These are phyloP conservation scores for Eupristina koningsbergeri DNA, from an alignment of 1,140 invertebrate species.

Conservation along the genomic window DNA sequence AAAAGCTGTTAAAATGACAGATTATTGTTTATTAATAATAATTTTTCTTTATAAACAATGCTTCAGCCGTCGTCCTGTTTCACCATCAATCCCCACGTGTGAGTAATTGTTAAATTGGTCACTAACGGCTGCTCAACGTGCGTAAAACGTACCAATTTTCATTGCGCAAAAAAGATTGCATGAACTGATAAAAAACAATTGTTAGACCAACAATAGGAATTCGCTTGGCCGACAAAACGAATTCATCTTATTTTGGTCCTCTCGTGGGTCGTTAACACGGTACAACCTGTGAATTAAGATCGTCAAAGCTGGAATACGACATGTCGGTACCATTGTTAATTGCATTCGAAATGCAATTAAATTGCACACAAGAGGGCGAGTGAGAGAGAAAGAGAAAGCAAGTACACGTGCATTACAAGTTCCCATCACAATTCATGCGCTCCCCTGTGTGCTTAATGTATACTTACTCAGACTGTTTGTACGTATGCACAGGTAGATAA, in stretches of 20 bases:
- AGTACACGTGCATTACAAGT: too few species aligned
- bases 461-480: too few species aligned
- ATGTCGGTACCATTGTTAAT: not conserved
- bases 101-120: too few species aligned
- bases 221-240: not conserved
- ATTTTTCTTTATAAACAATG: not conserved
- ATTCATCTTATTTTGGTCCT: not conserved
- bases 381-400: too few species aligned
- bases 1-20: not conserved
- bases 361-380: not conserved
- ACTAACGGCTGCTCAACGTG: not conserved
- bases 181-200: not conserved
- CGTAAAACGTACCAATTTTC: not conserved
- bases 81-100: too few species aligned
- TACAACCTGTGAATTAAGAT: not conserved
- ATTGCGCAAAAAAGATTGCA: not conserved
- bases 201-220: too few species aligned
- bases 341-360: conserved; percentile 16
- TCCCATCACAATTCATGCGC: not conserved
- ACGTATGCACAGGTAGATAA: too few species aligned
- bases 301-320: not conserved
- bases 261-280: not conserved
- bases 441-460: not conserved
- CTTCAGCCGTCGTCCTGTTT: too few species aligned
- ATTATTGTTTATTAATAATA: not conserved